Evolutionary conservation across 2,888 invertebrate species (phyloP), one percentile per base, ranked within the genome.

Genomic region (Sussaba pulchella): DNA sequence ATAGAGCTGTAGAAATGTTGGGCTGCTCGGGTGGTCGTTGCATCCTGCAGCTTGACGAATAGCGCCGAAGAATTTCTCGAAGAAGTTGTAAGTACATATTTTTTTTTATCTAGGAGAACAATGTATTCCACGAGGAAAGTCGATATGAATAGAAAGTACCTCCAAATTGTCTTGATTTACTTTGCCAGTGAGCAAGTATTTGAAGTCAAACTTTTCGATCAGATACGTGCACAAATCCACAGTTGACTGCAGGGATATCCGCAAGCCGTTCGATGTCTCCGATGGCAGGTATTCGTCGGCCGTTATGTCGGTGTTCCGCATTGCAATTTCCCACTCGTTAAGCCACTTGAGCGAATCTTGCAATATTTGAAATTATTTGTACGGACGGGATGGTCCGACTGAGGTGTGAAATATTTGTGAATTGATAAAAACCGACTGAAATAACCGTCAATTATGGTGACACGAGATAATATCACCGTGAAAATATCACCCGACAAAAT

Each of bases 161-260:
- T 83, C 83, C 24, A 84, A 67, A 59, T 81, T 80, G 21, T 84
- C 83, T 50, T 82, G 83, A 39, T 82, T 83, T 0, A 83, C 75
- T n/a, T 78, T 74, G 1, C 66, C 74, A 1, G 66, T 66, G 5
- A 74, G 24, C 6, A 74, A 17, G 26, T 74, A 74, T 5, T 12
- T 4, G n/a, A 43, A 43, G n/a, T 43, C n/a, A n/a, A n/a, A n/a
- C n/a, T 43, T 43, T 43, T 75, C 78, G 1, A 76, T 74, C 3
- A 83, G 52, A 31, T 83, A 81, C 1, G 10, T 9, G 54, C 78
- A 76, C 4, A 81, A 14, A 26, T 78, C 71, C 57, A 81, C 67
- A 3, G 70, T 70, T 14, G 76, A 77, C 24, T 52, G 70, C 8
- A 77, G 14, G 2, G 76, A 41, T 10, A 77, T 12, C 21, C 69